Base-by-base conservation (phyloP, 1,140 invertebrate species). In the Brachionus paranguensis region DNA sequence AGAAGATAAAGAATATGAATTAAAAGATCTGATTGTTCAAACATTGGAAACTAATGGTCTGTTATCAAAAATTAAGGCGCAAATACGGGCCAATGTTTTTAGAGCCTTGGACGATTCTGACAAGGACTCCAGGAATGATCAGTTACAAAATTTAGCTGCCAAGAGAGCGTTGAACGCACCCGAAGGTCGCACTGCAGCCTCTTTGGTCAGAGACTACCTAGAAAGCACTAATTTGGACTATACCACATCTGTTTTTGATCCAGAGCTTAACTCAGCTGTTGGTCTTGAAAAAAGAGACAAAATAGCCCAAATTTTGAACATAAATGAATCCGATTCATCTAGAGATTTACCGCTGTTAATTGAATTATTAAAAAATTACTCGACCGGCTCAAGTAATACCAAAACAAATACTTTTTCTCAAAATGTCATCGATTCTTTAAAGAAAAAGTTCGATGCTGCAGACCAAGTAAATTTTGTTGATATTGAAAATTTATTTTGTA, bases 11-110 rank as follows among this genome's bases (percentile, higher is more conserved):
- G 78, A 81, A 20, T 81, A 64, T 64, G 78, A 81, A 68, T 37
- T 81, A 17, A 81, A 81, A 64, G 78, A 81, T 55, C 20, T 81
- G 41, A 81, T 81, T 45, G 64, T 81, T 27, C 78, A 81, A 68
- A 81, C 78, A 12, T 14, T 81, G 8, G 78, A 81, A 68, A 81
- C 78, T 14, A 81, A 10, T 27, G 78, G 78, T 20, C 78, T 81
- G 1, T 65, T 81, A 11, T 60, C 78, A 8, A 81, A 81, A n/a
- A 81, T 81, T 12, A 81, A 81, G 27, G 78, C 78, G 11, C 78
- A 81, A 29, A 60, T 81, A 29, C 11, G 78, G 14, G 20, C 78
- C 0, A 81, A 47, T 81, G 78, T 81, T 10, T 81, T 81, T 29
- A 60, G 20, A 41, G 78, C 78, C 11, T 14, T 81, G n/a, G 78